These are phyloP conservation scores for Platysteira castanea DNA, from an alignment of 2,113 vertebrate genomes.

Conservation along the genomic window DNA sequence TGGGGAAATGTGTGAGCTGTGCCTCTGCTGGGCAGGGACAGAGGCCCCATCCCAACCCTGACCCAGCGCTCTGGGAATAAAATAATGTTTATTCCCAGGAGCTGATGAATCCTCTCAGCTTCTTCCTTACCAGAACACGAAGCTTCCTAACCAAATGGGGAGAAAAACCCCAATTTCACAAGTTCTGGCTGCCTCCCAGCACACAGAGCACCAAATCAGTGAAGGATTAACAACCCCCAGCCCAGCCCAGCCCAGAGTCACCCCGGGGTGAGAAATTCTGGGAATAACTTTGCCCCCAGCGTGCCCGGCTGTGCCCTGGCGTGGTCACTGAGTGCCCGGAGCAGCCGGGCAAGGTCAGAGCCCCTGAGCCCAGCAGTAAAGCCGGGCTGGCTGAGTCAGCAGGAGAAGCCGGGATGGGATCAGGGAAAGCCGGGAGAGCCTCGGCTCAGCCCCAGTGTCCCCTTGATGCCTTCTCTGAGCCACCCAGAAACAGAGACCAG, in stretches of 20 bases:
- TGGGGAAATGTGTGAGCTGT: accelerated
- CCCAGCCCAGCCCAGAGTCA: not conserved
- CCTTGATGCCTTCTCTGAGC: too few species aligned
- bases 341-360: conserved; percentile 76
- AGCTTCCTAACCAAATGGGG: not conserved
- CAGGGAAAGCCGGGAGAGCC: conserved; percentile 6
- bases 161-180: not conserved
- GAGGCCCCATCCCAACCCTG: not conserved
- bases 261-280: not conserved
- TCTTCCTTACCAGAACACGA: not conserved
- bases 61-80: not conserved
- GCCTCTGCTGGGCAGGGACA: not conserved
- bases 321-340: not conserved
- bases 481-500: too few species aligned
- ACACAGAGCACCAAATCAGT: accelerated
- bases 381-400: conserved; percentile 82
- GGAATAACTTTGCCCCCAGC: not conserved
- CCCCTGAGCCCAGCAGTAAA: conserved; percentile 66
- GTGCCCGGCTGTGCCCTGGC: not conserved
- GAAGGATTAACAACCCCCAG: not conserved
- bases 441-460: conserved; percentile 1
- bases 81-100: not conserved
- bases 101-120: not conserved
- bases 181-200: not conserved
- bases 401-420: conserved; percentile 1